Percentiles rank a stretch among this genome's conserved stretches.
These are phyloP conservation scores for Corythoichthys intestinalis DNA, from an alignment of 2,113 vertebrate genomes.

Conservation along the genomic window DNA sequence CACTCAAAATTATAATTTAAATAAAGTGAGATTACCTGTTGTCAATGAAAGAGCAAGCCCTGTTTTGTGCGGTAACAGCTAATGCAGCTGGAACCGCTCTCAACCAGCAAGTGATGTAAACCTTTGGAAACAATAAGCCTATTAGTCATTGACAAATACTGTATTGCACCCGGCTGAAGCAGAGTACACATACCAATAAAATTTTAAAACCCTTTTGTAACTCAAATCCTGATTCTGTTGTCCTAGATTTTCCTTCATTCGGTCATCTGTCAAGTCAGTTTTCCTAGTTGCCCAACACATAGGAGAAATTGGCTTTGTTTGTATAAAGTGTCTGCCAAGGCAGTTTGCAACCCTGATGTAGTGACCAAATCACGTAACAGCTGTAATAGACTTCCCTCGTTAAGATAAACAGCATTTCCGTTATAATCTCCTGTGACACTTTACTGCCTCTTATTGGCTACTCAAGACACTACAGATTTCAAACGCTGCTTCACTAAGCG, in stretches of 20 bases:
- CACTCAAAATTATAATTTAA: too few relatives aligned
- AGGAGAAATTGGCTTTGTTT: too few relatives aligned
- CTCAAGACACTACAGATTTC: too few relatives aligned
- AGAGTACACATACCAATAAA: not conserved
- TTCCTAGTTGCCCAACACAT: not conserved
- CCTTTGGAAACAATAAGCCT: conserved; percentile 21
- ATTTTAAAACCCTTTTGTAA: not conserved
- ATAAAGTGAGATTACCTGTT: conserved; percentile 40
- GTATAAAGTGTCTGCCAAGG: too few relatives aligned
- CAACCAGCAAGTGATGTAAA: conserved; percentile 60
- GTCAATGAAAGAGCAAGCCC: conserved; percentile 60
- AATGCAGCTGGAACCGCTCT: conserved; percentile 39
- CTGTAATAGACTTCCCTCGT: too few relatives aligned
- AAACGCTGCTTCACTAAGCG: too few relatives aligned
- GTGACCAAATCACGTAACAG: too few relatives aligned
- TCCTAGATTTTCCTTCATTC: too few relatives aligned
- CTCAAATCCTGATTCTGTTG: not conserved
- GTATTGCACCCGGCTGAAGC: not conserved
- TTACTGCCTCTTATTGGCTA: too few relatives aligned
- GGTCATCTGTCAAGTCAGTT: not conserved
- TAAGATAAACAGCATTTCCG: too few relatives aligned
- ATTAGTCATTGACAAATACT: not conserved
- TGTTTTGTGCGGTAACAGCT: conserved; percentile 29
- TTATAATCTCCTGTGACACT: too few relatives aligned
- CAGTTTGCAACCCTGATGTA: too few relatives aligned